Evolutionary conservation across 1,140 invertebrate species (phyloP), one percentile per base, ranked within the genome.

Genomic region (Drosophila pruinosa): DNA sequence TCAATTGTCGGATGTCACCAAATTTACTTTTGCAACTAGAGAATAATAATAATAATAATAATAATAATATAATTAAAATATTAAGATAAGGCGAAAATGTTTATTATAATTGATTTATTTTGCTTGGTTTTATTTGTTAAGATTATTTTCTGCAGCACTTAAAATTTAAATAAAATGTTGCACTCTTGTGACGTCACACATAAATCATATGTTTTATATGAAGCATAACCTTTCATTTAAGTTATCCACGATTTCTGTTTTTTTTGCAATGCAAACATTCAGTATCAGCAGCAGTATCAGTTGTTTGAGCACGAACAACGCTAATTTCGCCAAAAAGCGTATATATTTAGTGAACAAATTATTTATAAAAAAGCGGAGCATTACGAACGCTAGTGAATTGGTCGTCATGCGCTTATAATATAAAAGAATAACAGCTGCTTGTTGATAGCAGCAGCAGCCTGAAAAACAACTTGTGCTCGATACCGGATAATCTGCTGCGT

Each of bases 251-350:
- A 47, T 21, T 28, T 36, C 28, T 17, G 19, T 56, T 56, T 24
- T 53, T 54, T 39, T 53, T 26, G 31, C 67, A 48, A 50, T 70
- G 67, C 50, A 39, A 64, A 67, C n/a, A 50, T 24, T 50, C 4
- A n/a, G n/a, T n/a, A n/a, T n/a, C n/a, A n/a, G n/a, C n/a, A n/a
- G 6, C 59, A 64, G 48, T 56, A 21, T 28, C 19, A 38, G 31
- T 38, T 64, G 31, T 38, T 64, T 10, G 5, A 48, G 50, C 59
- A 58, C 22, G 36, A 69, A 38, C 38, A 53, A 65, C 68, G 31
- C 43, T 50, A 71, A 57, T 50, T n/a, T 64, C 22, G 50, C 10
- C 4, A 22, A 19, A 45, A 56, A 21, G 10, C 54, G 48, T 2
- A 15, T 52, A 65, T 21, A 38, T n/a, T 2, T 21, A 47, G 47